phyloP scores from a whole-genome alignment of 1,140 invertebrate genomes.

The Lepidurus couesii region DNA sequence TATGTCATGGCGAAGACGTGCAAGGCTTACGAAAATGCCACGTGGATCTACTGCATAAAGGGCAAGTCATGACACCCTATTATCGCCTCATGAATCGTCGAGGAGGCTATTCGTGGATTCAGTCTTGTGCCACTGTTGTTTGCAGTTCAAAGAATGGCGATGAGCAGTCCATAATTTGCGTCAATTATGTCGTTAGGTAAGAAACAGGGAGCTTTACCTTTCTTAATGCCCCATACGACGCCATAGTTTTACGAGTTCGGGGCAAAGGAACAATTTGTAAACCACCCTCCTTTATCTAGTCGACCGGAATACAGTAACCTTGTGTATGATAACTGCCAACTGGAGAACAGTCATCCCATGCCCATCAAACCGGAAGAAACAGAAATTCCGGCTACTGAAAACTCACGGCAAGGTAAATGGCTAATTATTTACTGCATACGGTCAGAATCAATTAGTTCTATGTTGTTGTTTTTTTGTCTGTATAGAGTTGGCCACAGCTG shows the following conservation, averaged over 20 bases:
- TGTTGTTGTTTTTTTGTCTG: not conserved
- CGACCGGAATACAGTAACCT: constrained; percentile 82
- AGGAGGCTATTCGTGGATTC: constrained; percentile 92
- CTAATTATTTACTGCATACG: not conserved
- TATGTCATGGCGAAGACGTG: constrained; percentile 92
- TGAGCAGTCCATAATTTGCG: constrained; percentile 92
- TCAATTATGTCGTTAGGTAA: constrained; percentile 91
- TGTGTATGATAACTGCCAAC: constrained; percentile 86
- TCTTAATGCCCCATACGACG: not conserved
- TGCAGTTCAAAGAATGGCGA: constrained; percentile 91
- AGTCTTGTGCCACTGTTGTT: constrained; percentile 93
- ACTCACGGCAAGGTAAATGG: not conserved
- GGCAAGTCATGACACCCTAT: constrained; percentile 92
- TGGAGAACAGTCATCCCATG: constrained; percentile 53
- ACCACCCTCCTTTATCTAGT: constrained; percentile 53
- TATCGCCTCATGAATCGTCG: constrained; percentile 92
- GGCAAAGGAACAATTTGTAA: constrained; percentile 24
- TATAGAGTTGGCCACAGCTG: not conserved
- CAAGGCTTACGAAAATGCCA: constrained; percentile 87
- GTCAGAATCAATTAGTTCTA: not conserved
- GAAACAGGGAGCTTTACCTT: constrained; percentile 31
- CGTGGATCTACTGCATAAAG: constrained; percentile 88
- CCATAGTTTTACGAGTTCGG: constrained; percentile 4
- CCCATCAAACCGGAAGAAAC: constrained; percentile 10
- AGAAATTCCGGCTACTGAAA: not conserved